Evolutionary conservation across 1,140 invertebrate species (phyloP), one percentile per base, ranked within the genome.

Genomic region (Pemphigus obesinymphae): DNA sequence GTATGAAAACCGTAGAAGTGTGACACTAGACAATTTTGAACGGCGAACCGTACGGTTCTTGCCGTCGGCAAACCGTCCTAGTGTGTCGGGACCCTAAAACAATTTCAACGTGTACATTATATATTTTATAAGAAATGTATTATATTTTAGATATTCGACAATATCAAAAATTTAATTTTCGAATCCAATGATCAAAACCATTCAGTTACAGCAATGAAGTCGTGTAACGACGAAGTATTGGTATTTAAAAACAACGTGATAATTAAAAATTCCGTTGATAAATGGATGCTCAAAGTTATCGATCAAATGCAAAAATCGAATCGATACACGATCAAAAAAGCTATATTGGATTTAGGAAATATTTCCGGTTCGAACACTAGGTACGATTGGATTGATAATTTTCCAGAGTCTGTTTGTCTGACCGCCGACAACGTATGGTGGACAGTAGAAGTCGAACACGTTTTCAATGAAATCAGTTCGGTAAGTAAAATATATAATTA

Each of bases 391-490:
- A 94, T 97, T 89, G 85, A 95, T 84, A 91, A 94, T 83, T 96
- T 93, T 88, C 93, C 94, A 86, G 95, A 95, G 55, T 96, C 96
- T 94, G 90, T 96, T 40, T 92, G 93, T 84, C 87, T 97, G 1
- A 93, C 92, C 0, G 92, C 92, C 0, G 95, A 95, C 88, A 92
- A 94, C 85, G 93, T 97, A 11, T 97, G 95, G 95, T 97, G 95
- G 95, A 97, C 95, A 0, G 94, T 93, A 29, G 95, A 97, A 88
- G 94, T 95, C 2, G 95, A 97, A 86, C 92, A 97, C 85, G 92
- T 95, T 0, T 97, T 97, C 85, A 86, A 43, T 40, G 37, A 80
- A 80, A 80, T 80, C 11, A 2, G 31, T 15, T 45, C 23, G 40
- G 76, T 80, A 11, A 80, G 75, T 43, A 0, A 40, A 43, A 23